Conservation (phyloP, 1,140 invertebrate species). For the Zaprionus capensis region DNA sequence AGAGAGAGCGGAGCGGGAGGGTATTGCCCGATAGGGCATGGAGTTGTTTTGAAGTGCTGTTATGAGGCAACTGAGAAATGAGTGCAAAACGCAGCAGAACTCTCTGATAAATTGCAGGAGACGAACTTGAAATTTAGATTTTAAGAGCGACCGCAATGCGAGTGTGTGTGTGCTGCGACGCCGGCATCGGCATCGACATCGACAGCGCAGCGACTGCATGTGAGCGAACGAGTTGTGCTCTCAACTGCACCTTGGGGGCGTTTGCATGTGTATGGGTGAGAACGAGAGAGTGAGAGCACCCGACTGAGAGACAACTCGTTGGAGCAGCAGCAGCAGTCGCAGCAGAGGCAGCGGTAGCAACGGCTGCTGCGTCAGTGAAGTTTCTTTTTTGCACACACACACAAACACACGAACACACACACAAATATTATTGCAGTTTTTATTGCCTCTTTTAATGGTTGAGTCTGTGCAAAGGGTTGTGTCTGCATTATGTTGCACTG, state of each 20-base stretch:
- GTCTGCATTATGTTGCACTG: constrained; percentile 17
- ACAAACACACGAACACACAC: constrained; percentile 24
- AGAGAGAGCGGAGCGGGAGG: neutral
- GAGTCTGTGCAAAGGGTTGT: constrained; percentile 45
- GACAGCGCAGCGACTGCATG: constrained; percentile 31
- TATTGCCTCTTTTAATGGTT: constrained; percentile 30
- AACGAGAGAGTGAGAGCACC: constrained; percentile 12
- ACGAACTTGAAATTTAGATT: constrained; percentile 82
- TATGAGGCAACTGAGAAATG: constrained; percentile 43
- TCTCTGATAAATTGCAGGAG: constrained; percentile 62
- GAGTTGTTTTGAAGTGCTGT: constrained; percentile 50
- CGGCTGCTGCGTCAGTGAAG: constrained; percentile 42
- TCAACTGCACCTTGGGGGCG: constrained; percentile 32
- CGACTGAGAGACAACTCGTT: constrained; percentile 35
- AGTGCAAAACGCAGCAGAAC: constrained; percentile 43
- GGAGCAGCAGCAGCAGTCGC: constrained; percentile 34
- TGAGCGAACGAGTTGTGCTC: constrained; percentile 37
- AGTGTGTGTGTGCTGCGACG: constrained; percentile 3
- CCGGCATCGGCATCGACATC: constrained; percentile 1
- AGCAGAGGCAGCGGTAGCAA: constrained; percentile 25
- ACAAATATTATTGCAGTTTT: constrained; percentile 51
- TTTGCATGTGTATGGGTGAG: constrained; percentile 49
- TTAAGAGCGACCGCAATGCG: constrained; percentile 64
- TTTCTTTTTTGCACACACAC: constrained; percentile 42
- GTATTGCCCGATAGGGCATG: neutral